phyloP scores from a whole-genome alignment of 2,797 vertebrate species.

The Acanthornis magna region DNA sequence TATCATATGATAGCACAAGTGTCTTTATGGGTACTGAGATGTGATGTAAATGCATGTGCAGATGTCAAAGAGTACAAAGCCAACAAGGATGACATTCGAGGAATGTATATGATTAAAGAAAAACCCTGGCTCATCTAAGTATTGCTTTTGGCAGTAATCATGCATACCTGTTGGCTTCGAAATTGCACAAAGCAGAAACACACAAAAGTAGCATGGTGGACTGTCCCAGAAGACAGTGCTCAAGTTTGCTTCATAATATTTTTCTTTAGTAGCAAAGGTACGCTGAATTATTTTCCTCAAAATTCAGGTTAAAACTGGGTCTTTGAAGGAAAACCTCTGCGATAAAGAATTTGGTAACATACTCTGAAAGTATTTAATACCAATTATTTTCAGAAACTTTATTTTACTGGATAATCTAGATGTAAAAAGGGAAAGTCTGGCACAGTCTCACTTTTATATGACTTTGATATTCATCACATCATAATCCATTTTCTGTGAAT shows the following conservation, averaged over 20 bases:
- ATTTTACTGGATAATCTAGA: not conserved
- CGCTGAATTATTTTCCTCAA: not conserved
- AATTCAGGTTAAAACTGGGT: not conserved
- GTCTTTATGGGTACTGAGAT: not conserved
- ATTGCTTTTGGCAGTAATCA: not conserved
- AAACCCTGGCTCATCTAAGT: not conserved
- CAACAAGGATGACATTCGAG: not conserved
- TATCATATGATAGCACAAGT: fast-evolving
- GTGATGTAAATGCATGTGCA: not conserved
- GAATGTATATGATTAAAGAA: not conserved
- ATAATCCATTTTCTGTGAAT: not conserved
- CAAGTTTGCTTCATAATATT: not conserved
- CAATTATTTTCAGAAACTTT: not conserved
- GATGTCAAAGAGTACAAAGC: not conserved
- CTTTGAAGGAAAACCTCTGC: not conserved
- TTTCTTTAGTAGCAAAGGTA: not conserved
- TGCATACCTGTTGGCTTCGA: not conserved
- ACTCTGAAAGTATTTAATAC: not conserved
- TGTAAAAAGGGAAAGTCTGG: not conserved
- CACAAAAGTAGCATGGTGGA: not conserved
- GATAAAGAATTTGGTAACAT: not conserved
- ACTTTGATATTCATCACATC: not conserved
- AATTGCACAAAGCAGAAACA: not conserved
- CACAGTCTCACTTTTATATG: not conserved
- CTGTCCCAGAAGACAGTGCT: not conserved